Evolutionary conservation across 2,113 vertebrate species (phyloP).

Genomic region (Machaerirhynchus nigripectus): DNA sequence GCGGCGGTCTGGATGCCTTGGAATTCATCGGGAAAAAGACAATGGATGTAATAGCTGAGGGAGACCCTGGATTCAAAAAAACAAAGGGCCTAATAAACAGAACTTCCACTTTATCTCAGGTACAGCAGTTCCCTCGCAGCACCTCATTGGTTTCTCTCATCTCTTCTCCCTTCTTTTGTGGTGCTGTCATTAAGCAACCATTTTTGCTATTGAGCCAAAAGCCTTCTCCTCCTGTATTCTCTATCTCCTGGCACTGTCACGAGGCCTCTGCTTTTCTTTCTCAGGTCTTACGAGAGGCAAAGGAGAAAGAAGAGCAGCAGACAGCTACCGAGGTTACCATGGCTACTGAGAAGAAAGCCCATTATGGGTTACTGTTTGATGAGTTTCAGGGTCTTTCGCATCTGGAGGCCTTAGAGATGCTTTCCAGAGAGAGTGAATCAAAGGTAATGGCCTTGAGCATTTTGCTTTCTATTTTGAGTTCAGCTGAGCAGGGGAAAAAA

Average conservation of each 20-base stretch:
- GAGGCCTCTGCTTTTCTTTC: slow-evolving; percentile 47
- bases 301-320: slow-evolving; percentile 89
- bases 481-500: neutral
- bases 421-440: slow-evolving; percentile 92
- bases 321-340: slow-evolving; percentile 70
- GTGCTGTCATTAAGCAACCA: neutral
- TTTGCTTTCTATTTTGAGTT: slow-evolving; percentile 44
- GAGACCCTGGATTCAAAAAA: slow-evolving; percentile 95
- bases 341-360: slow-evolving; percentile 83
- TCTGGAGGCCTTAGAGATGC: slow-evolving; percentile 95
- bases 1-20: slow-evolving; percentile 92
- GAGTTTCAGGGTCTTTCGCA: slow-evolving; percentile 95
- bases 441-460: slow-evolving; percentile 81
- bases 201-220: neutral
- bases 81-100: slow-evolving; percentile 91
- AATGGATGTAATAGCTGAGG: slow-evolving; percentile 97
- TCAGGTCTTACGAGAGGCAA: slow-evolving; percentile 92
- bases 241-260: neutral
- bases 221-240: neutral
- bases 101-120: slow-evolving; percentile 90
- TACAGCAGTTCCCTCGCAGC: slow-evolving; percentile 7
- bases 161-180: neutral
- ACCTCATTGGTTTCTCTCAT: neutral
- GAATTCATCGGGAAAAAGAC: slow-evolving; percentile 99
- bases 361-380: slow-evolving; percentile 97